Conservation (phyloP, 1,140 invertebrate species). For the Drosophila orena region DNA sequence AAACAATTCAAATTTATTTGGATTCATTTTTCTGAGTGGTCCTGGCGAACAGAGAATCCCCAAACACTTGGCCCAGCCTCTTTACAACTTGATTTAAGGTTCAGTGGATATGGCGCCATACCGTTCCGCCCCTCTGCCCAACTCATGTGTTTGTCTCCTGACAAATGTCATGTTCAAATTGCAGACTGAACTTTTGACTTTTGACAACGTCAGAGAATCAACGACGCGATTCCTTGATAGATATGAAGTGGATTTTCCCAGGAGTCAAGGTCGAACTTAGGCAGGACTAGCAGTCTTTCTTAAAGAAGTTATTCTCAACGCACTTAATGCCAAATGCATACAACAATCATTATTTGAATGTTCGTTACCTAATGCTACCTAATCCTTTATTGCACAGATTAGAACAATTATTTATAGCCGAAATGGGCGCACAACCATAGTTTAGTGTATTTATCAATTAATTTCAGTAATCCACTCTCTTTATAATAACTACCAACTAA, state of each 20-base stretch:
- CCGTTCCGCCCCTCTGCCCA: conserved; percentile 16
- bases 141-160: conserved; percentile 51
- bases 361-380: not conserved
- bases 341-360: not conserved
- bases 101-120: conserved; percentile 73
- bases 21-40: conserved; percentile 1
- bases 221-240: conserved; percentile 49
- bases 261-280: conserved; percentile 58
- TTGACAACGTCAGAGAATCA: conserved; percentile 43
- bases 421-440: too few species aligned
- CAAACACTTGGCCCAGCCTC: conserved; percentile 65
- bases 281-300: not conserved
- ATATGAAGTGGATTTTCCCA: conserved; percentile 62
- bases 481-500: conserved; percentile 1
- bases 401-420: not conserved
- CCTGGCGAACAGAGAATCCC: conserved; percentile 16
- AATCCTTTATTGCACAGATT: not conserved
- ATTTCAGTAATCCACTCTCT: conserved; percentile 2
- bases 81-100: conserved; percentile 82
- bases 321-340: not conserved
- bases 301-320: not conserved
- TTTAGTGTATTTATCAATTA: not conserved
- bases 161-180: conserved; percentile 81
- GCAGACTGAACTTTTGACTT: conserved; percentile 78
- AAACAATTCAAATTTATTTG: not conserved